Evolutionary conservation across 2,797 vertebrate species (phyloP), one percentile per base, ranked within the genome.

Genomic region (Melanotaenia parkinsoni): DNA sequence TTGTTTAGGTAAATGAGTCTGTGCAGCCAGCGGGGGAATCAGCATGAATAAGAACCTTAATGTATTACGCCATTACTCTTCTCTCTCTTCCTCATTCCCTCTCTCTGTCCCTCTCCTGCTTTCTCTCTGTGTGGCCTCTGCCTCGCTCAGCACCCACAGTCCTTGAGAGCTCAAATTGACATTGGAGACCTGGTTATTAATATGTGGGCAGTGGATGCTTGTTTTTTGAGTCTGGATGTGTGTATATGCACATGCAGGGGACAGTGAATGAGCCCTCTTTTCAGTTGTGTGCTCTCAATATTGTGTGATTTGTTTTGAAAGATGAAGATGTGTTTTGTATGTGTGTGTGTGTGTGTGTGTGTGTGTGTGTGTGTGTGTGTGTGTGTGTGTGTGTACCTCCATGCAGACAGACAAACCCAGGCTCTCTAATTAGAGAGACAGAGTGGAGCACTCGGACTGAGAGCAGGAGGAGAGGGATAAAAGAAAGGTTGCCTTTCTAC

Each of bases 91-190:
- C 60, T 62, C 47, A 32, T 30, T 40, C 28, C 22, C 53, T 71
- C 63, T 67, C 72, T 68, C 37, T 66, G 47, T 70, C 72, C 26
- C 66, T 47, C 59, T 74, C 28, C 33, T 12, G 47, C 28, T 51
- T 35, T 58, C 70, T 47, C 51, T 33, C 70, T 77, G 68, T 81
- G 79, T 89, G 88, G 87, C 87, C 88, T 81, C 81, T 86, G 63
- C 78, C 81, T 86, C 76, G 45, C 83, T 86, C 89, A 72, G 88
- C 86, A 79, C 72, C 88, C 82, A 78, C 81, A 89, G 93, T 91
- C 92, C 91, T 94, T 92, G 86, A 89, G 86, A 89, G 87, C 88
- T 86, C 74, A 91, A 88, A 92, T 88, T 92, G 90, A 91, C 92
- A 90, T 90, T 93, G 89, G 85, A 86, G 82, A 89, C 83, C 87